phyloP scores from a whole-genome alignment of 2,797 vertebrate genomes.

The Zenarchopterus dispar region DNA sequence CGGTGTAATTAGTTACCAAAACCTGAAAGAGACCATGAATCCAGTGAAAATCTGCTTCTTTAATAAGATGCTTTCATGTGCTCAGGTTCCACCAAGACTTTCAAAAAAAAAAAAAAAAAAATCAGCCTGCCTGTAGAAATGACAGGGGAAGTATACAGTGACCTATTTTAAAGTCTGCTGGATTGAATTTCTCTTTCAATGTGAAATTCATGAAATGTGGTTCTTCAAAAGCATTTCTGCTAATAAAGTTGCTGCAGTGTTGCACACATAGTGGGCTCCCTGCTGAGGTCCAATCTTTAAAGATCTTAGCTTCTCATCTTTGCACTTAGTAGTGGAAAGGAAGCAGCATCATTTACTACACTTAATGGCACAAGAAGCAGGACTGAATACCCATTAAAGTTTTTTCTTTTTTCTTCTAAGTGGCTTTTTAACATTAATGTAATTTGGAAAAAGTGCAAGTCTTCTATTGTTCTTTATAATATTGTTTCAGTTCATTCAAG shows the following conservation, averaged over 20 bases:
- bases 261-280: slow-evolving; percentile 5
- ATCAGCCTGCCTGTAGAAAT: slow-evolving; percentile 38
- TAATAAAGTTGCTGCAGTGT: slow-evolving; percentile 24
- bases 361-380: slow-evolving; percentile 12
- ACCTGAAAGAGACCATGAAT: slow-evolving; percentile 55
- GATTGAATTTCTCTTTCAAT: slow-evolving; percentile 39
- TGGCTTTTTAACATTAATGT: not conserved
- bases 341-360: slow-evolving; percentile 10
- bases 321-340: slow-evolving; percentile 6
- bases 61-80: slow-evolving; percentile 63
- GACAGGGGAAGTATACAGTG: slow-evolving; percentile 38
- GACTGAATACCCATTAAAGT: slow-evolving; percentile 13
- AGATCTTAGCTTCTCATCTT: slow-evolving; percentile 24
- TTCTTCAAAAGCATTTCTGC: slow-evolving; percentile 44
- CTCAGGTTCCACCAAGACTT: slow-evolving; percentile 47
- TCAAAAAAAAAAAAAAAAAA: slow-evolving; percentile 18
- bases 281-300: slow-evolving; percentile 16
- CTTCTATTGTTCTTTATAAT: no score
- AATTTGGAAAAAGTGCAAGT: not conserved
- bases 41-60: slow-evolving; percentile 44
- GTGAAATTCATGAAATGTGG: slow-evolving; percentile 44
- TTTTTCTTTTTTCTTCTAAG: slow-evolving; percentile 9
- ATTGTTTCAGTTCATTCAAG: no score
- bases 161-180: slow-evolving; percentile 38
- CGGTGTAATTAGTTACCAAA: slow-evolving; percentile 54